Evolutionary conservation across 2,797 vertebrate genomes (phyloP).

Genomic region (Periparus ater): DNA sequence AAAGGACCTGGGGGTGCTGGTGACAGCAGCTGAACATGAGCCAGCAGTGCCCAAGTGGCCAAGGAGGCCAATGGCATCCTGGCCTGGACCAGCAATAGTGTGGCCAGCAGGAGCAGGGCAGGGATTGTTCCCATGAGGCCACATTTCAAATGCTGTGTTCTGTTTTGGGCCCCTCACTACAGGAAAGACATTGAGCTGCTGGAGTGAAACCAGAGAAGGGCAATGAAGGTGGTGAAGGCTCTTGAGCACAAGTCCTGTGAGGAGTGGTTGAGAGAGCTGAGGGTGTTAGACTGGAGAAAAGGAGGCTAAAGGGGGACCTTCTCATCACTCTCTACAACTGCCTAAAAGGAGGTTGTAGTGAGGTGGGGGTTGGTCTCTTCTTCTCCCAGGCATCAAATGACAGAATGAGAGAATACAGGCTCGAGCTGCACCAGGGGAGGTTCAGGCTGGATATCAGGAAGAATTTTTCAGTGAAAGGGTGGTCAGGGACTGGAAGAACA

Average conservation of each 20-base stretch:
- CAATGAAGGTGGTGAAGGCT: neutral
- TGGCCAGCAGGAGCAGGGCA: neutral
- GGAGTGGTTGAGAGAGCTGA: neutral
- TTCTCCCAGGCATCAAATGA: neutral
- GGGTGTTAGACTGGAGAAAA: neutral
- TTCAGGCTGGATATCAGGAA: neutral
- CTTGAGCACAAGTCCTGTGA: neutral
- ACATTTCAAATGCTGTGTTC: neutral
- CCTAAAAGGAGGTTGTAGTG: neutral
- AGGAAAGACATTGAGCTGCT: neutral
- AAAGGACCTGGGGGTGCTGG: neutral
- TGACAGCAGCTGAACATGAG: neutral
- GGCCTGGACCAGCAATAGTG: neutral
- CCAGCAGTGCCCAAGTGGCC: neutral
- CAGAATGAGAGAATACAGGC: neutral
- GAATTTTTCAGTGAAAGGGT: neutral
- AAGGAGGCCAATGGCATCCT: neutral
- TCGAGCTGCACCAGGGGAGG: rapidly evolving
- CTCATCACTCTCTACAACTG: neutral
- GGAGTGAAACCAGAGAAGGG: neutral
- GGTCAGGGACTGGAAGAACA: neutral
- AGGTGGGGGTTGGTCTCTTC: neutral
- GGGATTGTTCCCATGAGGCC: neutral
- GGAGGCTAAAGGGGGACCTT: too few species aligned
- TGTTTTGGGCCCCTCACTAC: too few species aligned